Percentiles rank a stretch among this genome's conserved stretches.
These are phyloP conservation scores for Caenorhabditis sp. DNA, from an alignment of 2,888 invertebrate species.

Conservation along the genomic window DNA sequence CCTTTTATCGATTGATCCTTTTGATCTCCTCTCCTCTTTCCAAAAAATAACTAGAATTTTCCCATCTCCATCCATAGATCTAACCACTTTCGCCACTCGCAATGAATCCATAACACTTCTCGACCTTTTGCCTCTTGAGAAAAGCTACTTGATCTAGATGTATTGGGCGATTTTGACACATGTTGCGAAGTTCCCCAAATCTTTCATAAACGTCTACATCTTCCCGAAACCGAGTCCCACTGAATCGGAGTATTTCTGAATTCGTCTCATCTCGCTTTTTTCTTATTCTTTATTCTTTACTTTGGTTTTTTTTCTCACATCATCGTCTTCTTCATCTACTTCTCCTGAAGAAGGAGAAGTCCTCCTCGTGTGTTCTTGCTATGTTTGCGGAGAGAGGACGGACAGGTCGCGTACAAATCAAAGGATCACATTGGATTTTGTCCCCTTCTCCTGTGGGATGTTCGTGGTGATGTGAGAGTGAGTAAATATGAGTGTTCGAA, in stretches of 20 bases:
- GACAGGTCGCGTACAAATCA: conserved; percentile 18
- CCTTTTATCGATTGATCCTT: background rate
- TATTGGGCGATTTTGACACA: conserved; percentile 28
- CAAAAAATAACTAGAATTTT: conserved; percentile 8
- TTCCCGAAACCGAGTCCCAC: background rate
- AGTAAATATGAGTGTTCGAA: conserved; percentile 31
- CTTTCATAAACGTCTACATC: conserved; percentile 4
- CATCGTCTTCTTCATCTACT: background rate
- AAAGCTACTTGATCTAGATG: conserved; percentile 60
- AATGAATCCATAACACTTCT: background rate
- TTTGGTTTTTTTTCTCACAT: conserved; percentile 7
- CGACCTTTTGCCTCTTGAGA: conserved; percentile 44
- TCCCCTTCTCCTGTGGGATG: background rate
- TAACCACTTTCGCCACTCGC: background rate
- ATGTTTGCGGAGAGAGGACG: conserved; percentile 22
- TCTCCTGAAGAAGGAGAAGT: background rate
- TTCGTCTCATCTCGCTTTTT: conserved; percentile 11
- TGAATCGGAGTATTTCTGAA: background rate
- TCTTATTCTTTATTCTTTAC: background rate
- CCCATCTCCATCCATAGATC: conserved; percentile 8
- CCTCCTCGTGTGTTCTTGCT: conserved; percentile 34
- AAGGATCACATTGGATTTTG: conserved; percentile 20
- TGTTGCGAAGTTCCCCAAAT: conserved; percentile 41
- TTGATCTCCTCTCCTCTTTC: background rate
- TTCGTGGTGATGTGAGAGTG: background rate